These are phyloP conservation scores for Aphelocoma californica DNA, from an alignment of 2,797 vertebrate species.

Conservation along the genomic window DNA sequence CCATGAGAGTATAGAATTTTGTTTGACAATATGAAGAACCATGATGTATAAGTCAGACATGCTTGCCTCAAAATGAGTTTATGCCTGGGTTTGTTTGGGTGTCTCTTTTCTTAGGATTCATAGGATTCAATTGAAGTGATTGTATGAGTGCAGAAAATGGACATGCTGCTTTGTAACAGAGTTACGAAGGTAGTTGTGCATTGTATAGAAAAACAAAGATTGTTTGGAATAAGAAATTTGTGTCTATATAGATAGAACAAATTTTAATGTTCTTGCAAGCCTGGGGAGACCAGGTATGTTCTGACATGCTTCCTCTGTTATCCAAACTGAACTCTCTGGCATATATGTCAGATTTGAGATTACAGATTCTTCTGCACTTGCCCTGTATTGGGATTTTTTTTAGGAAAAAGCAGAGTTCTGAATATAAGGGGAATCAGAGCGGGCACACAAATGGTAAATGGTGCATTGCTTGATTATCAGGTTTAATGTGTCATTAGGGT, in stretches of 20 bases:
- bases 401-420: background rate
- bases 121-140: background rate
- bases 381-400: background rate
- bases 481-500: background rate
- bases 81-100: background rate
- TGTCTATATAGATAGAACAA: background rate
- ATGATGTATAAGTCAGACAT: background rate
- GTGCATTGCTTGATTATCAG: background rate
- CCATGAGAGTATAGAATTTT: background rate
- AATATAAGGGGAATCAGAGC: background rate
- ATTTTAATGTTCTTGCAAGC: background rate
- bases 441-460: background rate
- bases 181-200: background rate
- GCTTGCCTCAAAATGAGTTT: background rate
- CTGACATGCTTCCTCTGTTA: background rate
- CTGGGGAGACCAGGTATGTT: background rate
- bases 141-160: background rate
- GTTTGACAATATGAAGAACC: background rate
- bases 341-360: background rate
- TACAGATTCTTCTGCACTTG: background rate
- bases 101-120: constrained; percentile 8
- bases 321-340: background rate
- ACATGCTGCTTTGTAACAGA: background rate
- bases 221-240: background rate
- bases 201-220: background rate